A percentile compares a stretch with the other conserved stretches of the same genome.
Evolutionary conservation across 2,888 invertebrate species (phyloP).

Genomic region (Macrosiphum euphorbiae): DNA sequence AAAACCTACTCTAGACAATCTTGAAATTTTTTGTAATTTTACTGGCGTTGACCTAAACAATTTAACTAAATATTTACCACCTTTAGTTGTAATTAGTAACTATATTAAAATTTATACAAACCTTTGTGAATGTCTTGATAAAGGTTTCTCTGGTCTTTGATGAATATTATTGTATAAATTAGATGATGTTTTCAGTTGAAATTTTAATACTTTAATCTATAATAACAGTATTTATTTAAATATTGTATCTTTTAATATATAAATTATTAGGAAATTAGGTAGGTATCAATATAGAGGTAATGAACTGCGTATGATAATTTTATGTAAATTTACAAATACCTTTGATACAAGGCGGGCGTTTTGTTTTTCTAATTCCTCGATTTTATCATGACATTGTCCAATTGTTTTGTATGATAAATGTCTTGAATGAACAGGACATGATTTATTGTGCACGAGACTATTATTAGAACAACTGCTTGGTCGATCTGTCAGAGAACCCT

Average conservation of each 20-base stretch:
- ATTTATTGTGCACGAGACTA: constrained; percentile 53
- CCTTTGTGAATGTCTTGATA: constrained; percentile 61
- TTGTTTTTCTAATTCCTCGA: constrained; percentile 58
- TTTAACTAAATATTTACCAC: not conserved
- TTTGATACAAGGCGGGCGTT: constrained; percentile 54
- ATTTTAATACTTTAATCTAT: constrained; percentile 62
- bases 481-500: constrained; percentile 51
- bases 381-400: constrained; percentile 58
- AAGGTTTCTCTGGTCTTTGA: constrained; percentile 57
- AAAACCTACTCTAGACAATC: constrained; percentile 59
- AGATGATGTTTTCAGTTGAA: constrained; percentile 55
- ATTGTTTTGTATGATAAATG: constrained; percentile 52
- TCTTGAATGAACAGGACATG: constrained; percentile 51
- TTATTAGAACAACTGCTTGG: constrained; percentile 60
- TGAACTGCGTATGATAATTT: not conserved
- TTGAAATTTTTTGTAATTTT: constrained; percentile 57
- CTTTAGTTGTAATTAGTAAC: not conserved
- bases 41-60: constrained; percentile 52
- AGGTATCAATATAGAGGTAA: not conserved
- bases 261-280: not conserved
- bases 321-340: constrained; percentile 23
- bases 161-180: constrained; percentile 59
- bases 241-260: not conserved
- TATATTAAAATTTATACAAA: constrained; percentile 25
- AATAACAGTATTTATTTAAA: not conserved